Evolutionary conservation across 1,140 invertebrate species (phyloP).

Genomic region (Drosophila sucinea): DNA sequence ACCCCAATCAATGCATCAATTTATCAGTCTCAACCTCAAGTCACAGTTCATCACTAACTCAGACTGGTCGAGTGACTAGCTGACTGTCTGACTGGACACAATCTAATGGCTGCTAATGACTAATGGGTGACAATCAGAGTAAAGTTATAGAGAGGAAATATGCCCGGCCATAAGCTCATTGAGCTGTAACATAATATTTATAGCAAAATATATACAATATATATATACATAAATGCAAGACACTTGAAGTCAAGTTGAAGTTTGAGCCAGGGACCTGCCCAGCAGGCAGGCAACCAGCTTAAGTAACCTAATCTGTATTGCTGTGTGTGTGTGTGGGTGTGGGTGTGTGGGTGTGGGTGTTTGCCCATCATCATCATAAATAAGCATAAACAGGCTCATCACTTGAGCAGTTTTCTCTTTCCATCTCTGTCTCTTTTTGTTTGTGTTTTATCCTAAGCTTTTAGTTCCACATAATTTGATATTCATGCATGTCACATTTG

Average conservation of each 20-base stretch:
- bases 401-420: constrained; percentile 39
- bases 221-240: constrained; percentile 25
- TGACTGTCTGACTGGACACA: constrained; percentile 33
- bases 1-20: constrained; percentile 40
- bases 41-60: constrained; percentile 32
- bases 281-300: constrained; percentile 45
- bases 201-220: constrained; percentile 49
- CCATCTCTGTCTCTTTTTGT: constrained; percentile 21
- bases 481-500: constrained; percentile 59
- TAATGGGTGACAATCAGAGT: constrained; percentile 65
- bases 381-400: constrained; percentile 59
- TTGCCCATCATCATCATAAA: constrained; percentile 58
- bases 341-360: constrained; percentile 21
- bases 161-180: constrained; percentile 56
- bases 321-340: constrained; percentile 21
- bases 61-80: neutral
- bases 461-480: constrained; percentile 75
- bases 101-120: constrained; percentile 58
- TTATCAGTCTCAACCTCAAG: constrained; percentile 50
- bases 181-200: constrained; percentile 78
- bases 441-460: constrained; percentile 44
- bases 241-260: constrained; percentile 46
- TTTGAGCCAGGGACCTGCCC: constrained; percentile 15
- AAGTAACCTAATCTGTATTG: constrained; percentile 51
- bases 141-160: constrained; percentile 10